These are phyloP conservation scores for Dicentrarchus labrax DNA, from an alignment of 2,113 vertebrate species.

Conservation along the genomic window DNA sequence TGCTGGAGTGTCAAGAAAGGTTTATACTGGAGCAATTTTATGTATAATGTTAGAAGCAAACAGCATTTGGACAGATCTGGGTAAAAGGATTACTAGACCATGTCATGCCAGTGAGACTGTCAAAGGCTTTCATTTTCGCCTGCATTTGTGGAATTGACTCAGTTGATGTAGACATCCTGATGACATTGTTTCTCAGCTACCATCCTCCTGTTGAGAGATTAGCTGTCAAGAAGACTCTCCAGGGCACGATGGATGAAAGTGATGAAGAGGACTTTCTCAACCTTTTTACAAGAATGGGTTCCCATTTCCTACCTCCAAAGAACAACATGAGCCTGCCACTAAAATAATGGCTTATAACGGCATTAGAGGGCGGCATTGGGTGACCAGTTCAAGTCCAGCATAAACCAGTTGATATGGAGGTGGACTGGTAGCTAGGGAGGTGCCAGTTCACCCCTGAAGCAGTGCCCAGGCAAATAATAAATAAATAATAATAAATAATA, in stretches of 20 bases:
- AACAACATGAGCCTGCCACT: conserved; percentile 11
- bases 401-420: no score
- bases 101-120: conserved; percentile 20
- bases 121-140: neutral
- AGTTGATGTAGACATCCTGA: conserved; percentile 11
- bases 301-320: conserved; percentile 31
- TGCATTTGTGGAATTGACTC: conserved; percentile 13
- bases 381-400: neutral
- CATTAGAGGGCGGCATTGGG: neutral
- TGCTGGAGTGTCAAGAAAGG: conserved; percentile 50
- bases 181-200: conserved; percentile 45
- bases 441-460: no score
- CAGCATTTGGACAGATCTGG: conserved; percentile 22
- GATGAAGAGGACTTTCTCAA: conserved; percentile 53
- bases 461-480: no score
- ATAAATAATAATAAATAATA: no score
- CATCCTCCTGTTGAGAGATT: neutral
- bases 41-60: conserved; percentile 28
- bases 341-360: conserved; percentile 39
- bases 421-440: no score
- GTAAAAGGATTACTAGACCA: conserved; percentile 46
- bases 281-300: conserved; percentile 55
- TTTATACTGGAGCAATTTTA: conserved; percentile 26
- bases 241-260: conserved; percentile 48
- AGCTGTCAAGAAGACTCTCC: conserved; percentile 27